Base-by-base conservation (phyloP, 2,113 vertebrate genomes). In the Ceuthmochares aereus region DNA sequence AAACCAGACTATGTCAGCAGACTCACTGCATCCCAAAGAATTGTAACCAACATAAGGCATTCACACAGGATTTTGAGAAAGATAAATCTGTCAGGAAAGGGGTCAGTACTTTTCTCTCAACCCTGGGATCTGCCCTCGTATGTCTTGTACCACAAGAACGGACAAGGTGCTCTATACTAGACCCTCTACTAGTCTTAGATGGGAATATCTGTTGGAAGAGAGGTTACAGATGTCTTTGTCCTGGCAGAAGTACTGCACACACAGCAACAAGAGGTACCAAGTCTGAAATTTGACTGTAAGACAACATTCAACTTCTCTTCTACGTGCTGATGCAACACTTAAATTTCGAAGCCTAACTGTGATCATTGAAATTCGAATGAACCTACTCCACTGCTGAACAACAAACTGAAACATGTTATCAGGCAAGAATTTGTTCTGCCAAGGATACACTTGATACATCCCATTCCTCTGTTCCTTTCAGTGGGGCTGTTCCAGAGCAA, bases 351-450 rank as follows among this genome's bases (percentile, higher is more conserved):
- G 34, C 34, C 74, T 93, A 91, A 85, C 93, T 80, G 91, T 30
- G n/a, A 91, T 73, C 34, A 90, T 30, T 83, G 67, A 90, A 43
- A 77, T 60, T 62, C 88, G 84, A 95, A 55, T 77, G 90, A 95
- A 91, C 76, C 79, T 75, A 47, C 79, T 88, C 47, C 30, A 60
- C 84, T 90, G 87, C 70, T 80, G 82, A 93, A 83, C 52, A 95
- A 91, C 82, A 90, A 96, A 88, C 79, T 1, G 13, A 95, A 97
- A 77, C 55, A 74, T 84, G 63, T 76, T 94, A 94, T 90, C 93
- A 90, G 64, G 73, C 91, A 92, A 75, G 36, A 67, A 83, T 80
- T 86, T 86, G 87, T 86, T 94, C 84, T 63, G 21, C 79, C 87
- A 95, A 96, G 42, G 75, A 94, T 78, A 90, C 47, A 52, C 52